Conservation (phyloP, 2,797 vertebrate species). For the Rallus crepitans region DNA sequence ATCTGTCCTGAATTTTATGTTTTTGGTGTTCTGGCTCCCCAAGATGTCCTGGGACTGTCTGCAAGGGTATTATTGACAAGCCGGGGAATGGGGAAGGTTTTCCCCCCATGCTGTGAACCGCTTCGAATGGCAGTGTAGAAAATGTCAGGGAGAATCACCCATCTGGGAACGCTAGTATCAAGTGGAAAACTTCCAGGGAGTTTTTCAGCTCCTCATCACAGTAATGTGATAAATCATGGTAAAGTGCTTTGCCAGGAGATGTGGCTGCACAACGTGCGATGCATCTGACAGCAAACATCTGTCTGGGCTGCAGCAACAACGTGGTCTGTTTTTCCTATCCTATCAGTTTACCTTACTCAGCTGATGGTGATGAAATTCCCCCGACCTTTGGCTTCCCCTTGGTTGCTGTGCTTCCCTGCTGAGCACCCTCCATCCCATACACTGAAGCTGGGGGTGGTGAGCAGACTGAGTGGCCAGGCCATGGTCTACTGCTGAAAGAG, state of each 20-base stretch:
- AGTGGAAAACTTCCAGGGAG: background rate
- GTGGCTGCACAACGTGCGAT: background rate
- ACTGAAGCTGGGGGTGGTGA: background rate
- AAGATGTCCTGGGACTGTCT: background rate
- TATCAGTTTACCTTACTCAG: background rate
- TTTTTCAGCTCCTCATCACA: background rate
- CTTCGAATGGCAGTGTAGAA: background rate
- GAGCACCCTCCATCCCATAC: rapidly evolving
- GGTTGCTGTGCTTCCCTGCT: background rate
- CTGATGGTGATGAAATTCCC: background rate
- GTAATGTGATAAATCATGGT: background rate
- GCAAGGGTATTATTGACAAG: rapidly evolving
- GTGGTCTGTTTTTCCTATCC: background rate
- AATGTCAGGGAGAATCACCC: background rate
- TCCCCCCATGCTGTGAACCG: rapidly evolving
- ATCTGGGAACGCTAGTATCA: background rate
- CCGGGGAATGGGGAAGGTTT: background rate
- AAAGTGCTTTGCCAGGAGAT: background rate
- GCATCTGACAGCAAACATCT: background rate
- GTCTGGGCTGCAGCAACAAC: background rate
- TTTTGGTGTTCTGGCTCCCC: background rate
- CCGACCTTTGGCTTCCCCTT: background rate
- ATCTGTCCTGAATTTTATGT: background rate
- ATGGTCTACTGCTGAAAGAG: background rate
- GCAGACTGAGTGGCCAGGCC: background rate